Evolutionary conservation across 2,113 vertebrate genomes (phyloP).

Genomic region (Lucifuga dentata): DNA sequence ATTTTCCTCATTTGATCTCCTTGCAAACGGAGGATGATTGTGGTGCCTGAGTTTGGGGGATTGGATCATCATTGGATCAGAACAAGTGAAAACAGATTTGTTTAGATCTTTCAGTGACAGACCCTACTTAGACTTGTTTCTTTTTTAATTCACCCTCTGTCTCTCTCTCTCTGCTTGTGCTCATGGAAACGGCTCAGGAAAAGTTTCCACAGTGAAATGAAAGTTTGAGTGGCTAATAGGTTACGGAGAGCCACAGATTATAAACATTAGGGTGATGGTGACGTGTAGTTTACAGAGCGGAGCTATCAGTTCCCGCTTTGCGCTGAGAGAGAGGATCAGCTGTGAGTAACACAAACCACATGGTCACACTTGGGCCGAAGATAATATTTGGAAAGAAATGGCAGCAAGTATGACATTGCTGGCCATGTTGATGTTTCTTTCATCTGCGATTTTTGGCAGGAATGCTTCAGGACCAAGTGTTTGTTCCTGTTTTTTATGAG

Average conservation of each 20-base stretch:
- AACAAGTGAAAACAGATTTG: conserved; percentile 62
- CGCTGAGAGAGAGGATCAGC: conserved; percentile 51
- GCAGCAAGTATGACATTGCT: conserved; percentile 47
- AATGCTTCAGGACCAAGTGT: conserved; percentile 9
- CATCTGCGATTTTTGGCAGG: conserved; percentile 37
- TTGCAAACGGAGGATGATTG: conserved; percentile 18
- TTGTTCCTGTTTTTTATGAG: conserved; percentile 23
- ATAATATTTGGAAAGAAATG: conserved; percentile 72
- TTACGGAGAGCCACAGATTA: conserved; percentile 51
- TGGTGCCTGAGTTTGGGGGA: background rate
- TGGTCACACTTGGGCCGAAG: conserved; percentile 60
- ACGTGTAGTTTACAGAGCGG: conserved; percentile 66
- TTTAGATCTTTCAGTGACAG: conserved; percentile 43
- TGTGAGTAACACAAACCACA: conserved; percentile 71
- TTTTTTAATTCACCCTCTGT: conserved; percentile 12
- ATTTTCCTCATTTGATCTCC: conserved; percentile 37
- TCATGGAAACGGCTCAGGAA: conserved; percentile 34
- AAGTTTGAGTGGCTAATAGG: conserved; percentile 64
- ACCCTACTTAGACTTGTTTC: conserved; percentile 25
- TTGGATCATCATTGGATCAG: conserved; percentile 30
- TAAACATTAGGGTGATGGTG: conserved; percentile 70
- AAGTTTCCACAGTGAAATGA: conserved; percentile 50
- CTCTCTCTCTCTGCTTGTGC: background rate
- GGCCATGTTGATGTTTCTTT: conserved; percentile 59
- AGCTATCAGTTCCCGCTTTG: conserved; percentile 48